Percentiles rank a stretch among this genome's conserved stretches.
Conservation (phyloP, 2,888 invertebrate species). For the Syrista parreyssii region DNA sequence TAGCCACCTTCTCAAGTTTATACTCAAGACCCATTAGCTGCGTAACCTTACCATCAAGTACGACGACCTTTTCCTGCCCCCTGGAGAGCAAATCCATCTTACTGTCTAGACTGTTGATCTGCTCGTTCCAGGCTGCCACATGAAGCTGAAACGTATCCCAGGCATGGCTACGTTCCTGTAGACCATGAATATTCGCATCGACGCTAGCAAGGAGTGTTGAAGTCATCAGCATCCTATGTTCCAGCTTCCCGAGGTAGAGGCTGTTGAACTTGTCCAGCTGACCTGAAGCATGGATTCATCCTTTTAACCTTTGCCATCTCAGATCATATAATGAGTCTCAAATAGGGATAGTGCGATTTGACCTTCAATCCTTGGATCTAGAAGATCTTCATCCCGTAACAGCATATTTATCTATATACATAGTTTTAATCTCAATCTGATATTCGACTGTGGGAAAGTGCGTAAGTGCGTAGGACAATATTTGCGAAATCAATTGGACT, state of each 20-base stretch:
- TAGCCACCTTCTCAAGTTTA: conserved; percentile 61
- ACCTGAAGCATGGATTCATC: conserved; percentile 36
- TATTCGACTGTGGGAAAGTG: conserved; percentile 18
- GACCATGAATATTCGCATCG: conserved; percentile 66
- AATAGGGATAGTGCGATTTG: background rate
- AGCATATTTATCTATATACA: background rate
- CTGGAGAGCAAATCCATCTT: conserved; percentile 67
- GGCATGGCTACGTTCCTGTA: conserved; percentile 68
- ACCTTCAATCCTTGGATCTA: background rate
- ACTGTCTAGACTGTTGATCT: conserved; percentile 67
- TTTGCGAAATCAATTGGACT: conserved; percentile 8
- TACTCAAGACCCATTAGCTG: conserved; percentile 62
- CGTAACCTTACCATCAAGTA: conserved; percentile 57
- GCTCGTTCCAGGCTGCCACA: conserved; percentile 69
- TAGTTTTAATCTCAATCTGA: conserved; percentile 6
- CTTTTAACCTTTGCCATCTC: background rate
- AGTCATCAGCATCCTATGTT: conserved; percentile 64
- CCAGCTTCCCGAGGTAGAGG: conserved; percentile 63
- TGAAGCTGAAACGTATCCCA: conserved; percentile 70
- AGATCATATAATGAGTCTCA: background rate
- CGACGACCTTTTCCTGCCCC: conserved; percentile 62
- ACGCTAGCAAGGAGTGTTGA: conserved; percentile 62
- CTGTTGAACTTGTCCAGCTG: conserved; percentile 65
- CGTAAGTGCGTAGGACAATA: conserved; percentile 3
- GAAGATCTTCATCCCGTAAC: background rate